Conservation (phyloP, 2,888 invertebrate species). For the Caradrina kadenii region DNA sequence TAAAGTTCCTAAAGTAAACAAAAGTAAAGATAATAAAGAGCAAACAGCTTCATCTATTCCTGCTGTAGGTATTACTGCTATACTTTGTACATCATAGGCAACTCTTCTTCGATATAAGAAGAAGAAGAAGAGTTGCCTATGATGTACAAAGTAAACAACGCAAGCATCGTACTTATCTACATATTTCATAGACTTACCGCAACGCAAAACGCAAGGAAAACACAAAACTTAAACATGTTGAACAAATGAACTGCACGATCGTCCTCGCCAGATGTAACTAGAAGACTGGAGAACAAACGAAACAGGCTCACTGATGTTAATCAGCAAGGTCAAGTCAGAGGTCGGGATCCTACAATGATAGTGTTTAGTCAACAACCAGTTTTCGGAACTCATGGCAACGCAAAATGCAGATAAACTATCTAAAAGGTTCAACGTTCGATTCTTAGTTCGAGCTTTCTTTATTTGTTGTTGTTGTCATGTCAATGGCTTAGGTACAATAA, state of each 20-base stretch:
- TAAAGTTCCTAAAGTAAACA: not conserved
- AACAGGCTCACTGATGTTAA: conserved; percentile 10
- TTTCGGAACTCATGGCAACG: conserved; percentile 12
- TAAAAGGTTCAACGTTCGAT: conserved; percentile 1
- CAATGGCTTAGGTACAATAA: not conserved
- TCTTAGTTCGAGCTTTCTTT: not conserved
- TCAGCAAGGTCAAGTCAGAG: conserved; percentile 45
- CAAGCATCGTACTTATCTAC: not conserved
- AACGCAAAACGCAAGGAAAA: conserved; percentile 28
- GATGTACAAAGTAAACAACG: no score
- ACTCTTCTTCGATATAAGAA: no score
- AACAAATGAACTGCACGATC: conserved; percentile 10
- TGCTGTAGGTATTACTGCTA: no score
- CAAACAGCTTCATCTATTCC: not conserved
- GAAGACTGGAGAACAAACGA: conserved; percentile 32
- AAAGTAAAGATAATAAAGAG: not conserved
- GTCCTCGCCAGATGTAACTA: conserved; percentile 1
- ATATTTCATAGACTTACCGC: conserved; percentile 34
- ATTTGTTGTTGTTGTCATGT: not conserved
- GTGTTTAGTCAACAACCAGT: conserved; percentile 22
- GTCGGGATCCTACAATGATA: conserved; percentile 22
- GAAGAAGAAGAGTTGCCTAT: no score
- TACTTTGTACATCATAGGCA: not conserved
- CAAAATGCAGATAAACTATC: not conserved
- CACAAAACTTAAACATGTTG: conserved; percentile 46